Conservation (phyloP, 2,797 vertebrate genomes). For the Bradypodion ventrale region DNA sequence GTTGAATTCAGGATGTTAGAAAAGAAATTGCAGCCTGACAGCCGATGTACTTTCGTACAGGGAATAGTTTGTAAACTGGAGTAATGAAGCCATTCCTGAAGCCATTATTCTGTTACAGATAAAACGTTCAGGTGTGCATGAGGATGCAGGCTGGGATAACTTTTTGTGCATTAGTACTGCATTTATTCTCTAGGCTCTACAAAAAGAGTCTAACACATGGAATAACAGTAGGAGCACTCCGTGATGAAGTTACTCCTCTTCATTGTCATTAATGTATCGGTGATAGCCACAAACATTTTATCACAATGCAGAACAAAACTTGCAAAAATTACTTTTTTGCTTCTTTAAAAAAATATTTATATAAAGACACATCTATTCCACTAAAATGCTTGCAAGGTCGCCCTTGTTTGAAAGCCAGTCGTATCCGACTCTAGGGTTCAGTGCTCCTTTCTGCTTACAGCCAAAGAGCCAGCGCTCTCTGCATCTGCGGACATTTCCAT, state of each 20-base stretch:
- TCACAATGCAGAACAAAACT: neutral
- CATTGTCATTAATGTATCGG: neutral
- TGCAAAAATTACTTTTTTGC: neutral
- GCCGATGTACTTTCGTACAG: too few relatives aligned
- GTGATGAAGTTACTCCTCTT: neutral
- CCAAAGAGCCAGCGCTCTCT: too few relatives aligned
- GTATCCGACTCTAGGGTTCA: too few relatives aligned
- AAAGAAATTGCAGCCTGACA: neutral
- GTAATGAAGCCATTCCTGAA: neutral
- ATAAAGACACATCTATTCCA: neutral
- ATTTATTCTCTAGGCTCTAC: neutral
- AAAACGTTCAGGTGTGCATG: neutral
- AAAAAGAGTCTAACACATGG: neutral
- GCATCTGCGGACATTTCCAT: too few relatives aligned
- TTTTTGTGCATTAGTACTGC: neutral
- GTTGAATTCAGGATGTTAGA: neutral
- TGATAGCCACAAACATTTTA: neutral
- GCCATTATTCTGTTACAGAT: neutral
- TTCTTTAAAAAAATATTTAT: neutral
- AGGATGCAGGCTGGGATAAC: neutral
- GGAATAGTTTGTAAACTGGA: neutral
- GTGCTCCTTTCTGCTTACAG: too few relatives aligned
- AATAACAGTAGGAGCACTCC: neutral
- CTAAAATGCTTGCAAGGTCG: neutral
- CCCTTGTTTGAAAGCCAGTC: too few relatives aligned